phyloP scores from a whole-genome alignment of 2,888 invertebrate genomes.

The Bombylius discolor region DNA sequence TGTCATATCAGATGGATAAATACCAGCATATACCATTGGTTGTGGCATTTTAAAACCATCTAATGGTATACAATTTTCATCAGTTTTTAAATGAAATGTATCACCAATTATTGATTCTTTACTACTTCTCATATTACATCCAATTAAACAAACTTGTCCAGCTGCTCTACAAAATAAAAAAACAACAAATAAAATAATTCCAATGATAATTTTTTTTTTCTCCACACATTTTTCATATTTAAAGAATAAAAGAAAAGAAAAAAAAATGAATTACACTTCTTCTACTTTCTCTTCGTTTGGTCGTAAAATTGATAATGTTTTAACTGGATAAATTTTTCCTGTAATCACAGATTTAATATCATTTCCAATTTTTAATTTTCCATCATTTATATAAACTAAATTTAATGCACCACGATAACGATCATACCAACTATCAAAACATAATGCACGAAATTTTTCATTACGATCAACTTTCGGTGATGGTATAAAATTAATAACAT shows the following conservation, averaged over 20 bases:
- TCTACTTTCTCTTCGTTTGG: conserved; percentile 58
- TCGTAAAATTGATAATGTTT: conserved; percentile 62
- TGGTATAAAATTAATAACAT: conserved; percentile 67
- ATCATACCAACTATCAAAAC: conserved; percentile 93
- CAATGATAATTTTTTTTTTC: too few relatives aligned
- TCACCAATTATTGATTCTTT: conserved; percentile 67
- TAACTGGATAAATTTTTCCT: conserved; percentile 64
- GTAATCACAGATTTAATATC: conserved; percentile 58
- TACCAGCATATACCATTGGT: conserved; percentile 76
- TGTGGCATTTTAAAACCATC: conserved; percentile 52
- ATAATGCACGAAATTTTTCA: conserved; percentile 59
- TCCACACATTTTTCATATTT: too few relatives aligned
- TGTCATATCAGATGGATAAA: conserved; percentile 81
- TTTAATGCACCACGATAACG: conserved; percentile 70
- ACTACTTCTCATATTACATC: conserved; percentile 63
- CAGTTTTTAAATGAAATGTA: conserved; percentile 47
- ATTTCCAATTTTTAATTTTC: conserved; percentile 58
- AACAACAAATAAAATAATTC: neutral
- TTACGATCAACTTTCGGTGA: conserved; percentile 49
- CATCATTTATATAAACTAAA: conserved; percentile 65
- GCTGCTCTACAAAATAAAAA: conserved; percentile 43
- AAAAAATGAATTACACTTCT: conserved; percentile 41
- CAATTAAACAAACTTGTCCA: conserved; percentile 88
- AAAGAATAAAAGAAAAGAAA: too few relatives aligned
- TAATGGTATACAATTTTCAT: conserved; percentile 35